These are phyloP conservation scores for Hydrotaea cyrtoneurina DNA, from an alignment of 2,888 invertebrate species.

Conservation along the genomic window DNA sequence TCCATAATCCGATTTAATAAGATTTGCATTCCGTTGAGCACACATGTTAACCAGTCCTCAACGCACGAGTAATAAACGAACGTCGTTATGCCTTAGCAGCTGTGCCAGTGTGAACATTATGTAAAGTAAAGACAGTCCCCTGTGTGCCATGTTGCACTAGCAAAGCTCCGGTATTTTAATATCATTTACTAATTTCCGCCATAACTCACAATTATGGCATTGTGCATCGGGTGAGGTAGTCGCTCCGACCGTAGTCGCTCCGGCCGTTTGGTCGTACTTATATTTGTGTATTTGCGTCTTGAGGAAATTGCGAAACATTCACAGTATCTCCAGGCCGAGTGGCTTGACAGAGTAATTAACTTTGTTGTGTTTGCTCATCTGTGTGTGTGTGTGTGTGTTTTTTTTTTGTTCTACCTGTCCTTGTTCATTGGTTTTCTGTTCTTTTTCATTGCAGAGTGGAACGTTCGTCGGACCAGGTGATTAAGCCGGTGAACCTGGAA, in stretches of 20 bases:
- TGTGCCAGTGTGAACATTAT: too few species aligned
- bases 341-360: slow-evolving; percentile 49
- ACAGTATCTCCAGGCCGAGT: slow-evolving; percentile 33
- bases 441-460: slow-evolving; percentile 87
- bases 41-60: too few species aligned
- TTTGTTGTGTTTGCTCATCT: too few species aligned
- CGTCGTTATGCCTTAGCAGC: too few species aligned
- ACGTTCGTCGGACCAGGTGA: slow-evolving; percentile 98
- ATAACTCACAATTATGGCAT: slow-evolving; percentile 53
- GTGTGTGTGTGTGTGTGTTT: too few species aligned
- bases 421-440: slow-evolving; percentile 37
- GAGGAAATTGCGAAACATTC: slow-evolving; percentile 35
- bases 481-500: slow-evolving; percentile 98
- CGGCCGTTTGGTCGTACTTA: too few species aligned
- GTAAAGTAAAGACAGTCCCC: background rate
- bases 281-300: background rate
- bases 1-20: too few species aligned
- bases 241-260: too few species aligned
- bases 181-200: slow-evolving; percentile 57
- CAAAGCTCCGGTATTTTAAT: slow-evolving; percentile 16
- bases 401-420: slow-evolving; percentile 19
- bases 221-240: background rate
- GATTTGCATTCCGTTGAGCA: too few species aligned
- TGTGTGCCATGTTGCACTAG: slow-evolving; percentile 9
- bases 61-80: too few species aligned